Evolutionary conservation across 2,888 invertebrate species (phyloP).

Genomic region (Stenodera caucasica): DNA sequence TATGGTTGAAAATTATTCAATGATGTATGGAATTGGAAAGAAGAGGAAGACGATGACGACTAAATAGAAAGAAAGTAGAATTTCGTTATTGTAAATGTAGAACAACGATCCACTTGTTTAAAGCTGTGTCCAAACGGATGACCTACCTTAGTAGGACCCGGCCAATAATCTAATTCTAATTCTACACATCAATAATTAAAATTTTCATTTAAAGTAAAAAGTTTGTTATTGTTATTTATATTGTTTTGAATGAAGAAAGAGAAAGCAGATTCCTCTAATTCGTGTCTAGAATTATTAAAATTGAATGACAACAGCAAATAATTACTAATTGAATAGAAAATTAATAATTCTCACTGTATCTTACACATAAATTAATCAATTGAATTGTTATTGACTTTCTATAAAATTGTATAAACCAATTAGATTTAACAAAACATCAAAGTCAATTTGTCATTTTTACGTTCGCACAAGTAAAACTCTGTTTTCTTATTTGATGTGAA

Average conservation of each 20-base stretch:
- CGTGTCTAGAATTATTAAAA: background rate
- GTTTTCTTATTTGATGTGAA: too few relatives aligned
- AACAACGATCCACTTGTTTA: constrained; percentile 38
- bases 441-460: too few relatives aligned
- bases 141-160: constrained; percentile 7
- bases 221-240: background rate
- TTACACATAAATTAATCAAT: too few relatives aligned
- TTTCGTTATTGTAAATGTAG: constrained; percentile 29
- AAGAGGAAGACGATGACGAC: too few relatives aligned
- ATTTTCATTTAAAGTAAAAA: background rate
- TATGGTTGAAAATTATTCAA: background rate
- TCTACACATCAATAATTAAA: background rate
- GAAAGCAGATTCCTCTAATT: background rate
- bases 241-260: background rate
- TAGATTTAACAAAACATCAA: background rate
- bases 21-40: background rate
- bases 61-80: constrained; percentile 34
- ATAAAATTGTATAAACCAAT: background rate
- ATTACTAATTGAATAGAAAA: background rate
- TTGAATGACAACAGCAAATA: background rate
- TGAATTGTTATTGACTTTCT: background rate
- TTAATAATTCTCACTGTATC: too few relatives aligned
- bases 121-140: constrained; percentile 16
- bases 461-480: too few relatives aligned
- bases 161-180: constrained; percentile 4